A percentile compares a stretch with the other conserved stretches of the same genome.
Evolutionary conservation across 2,797 vertebrate genomes (phyloP).

Genomic region (Pogonophryne albipinna): DNA sequence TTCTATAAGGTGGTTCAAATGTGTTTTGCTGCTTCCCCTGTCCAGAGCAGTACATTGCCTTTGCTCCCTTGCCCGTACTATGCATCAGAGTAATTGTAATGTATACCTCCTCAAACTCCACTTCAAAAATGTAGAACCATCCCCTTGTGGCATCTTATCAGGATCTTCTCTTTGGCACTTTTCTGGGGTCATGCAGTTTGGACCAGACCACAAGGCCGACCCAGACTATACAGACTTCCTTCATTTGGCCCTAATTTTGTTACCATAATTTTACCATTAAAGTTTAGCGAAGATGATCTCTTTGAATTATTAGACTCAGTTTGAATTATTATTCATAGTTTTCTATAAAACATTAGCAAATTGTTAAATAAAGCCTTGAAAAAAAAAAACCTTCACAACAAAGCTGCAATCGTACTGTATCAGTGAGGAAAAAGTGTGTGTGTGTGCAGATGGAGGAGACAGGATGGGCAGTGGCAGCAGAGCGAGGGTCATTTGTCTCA

Average conservation of each 20-base stretch:
- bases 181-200: background rate
- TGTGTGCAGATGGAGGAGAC: slow-evolving; percentile 10
- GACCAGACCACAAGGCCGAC: background rate
- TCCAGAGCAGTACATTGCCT: no score
- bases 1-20: no score
- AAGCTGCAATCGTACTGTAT: background rate
- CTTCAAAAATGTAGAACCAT: no score
- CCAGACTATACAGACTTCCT: background rate
- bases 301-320: slow-evolving; percentile 1
- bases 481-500: slow-evolving; percentile 74
- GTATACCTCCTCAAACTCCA: no score
- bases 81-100: no score
- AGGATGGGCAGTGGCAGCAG: slow-evolving; percentile 22
- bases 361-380: background rate
- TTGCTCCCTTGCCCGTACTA: no score
- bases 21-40: no score
- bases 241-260: no score
- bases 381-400: background rate
- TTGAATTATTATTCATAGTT: background rate
- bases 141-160: no score
- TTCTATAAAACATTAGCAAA: slow-evolving; percentile 41
- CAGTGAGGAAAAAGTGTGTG: background rate
- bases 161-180: background rate
- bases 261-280: no score
- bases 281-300: background rate